Evolutionary conservation across 2,113 vertebrate species (phyloP).

Genomic region (Lucifuga dentata): DNA sequence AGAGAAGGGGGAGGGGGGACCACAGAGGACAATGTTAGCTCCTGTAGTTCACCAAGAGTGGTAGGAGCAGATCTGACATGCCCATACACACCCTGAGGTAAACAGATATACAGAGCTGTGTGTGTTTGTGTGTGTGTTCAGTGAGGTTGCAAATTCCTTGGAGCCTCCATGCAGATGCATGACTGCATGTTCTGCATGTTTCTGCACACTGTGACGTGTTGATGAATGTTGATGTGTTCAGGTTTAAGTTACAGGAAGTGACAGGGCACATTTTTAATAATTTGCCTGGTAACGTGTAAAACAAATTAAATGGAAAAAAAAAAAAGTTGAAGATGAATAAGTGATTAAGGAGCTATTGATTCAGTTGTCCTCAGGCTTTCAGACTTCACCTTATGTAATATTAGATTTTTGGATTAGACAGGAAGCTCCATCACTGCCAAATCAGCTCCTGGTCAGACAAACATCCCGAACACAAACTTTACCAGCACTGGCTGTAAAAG

Average conservation of each 20-base stretch:
- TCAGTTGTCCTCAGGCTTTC: too few relatives aligned
- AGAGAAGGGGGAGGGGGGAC: not conserved
- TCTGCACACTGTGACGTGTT: not conserved
- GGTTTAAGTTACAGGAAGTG: slow-evolving; percentile 4
- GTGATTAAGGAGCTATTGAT: too few relatives aligned
- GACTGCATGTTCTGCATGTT: not conserved
- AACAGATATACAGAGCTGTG: slow-evolving; percentile 37
- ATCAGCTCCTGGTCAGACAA: too few relatives aligned
- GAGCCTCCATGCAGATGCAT: not conserved
- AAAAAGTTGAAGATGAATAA: too few relatives aligned
- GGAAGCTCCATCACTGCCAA: too few relatives aligned
- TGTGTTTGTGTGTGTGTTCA: slow-evolving; percentile 22
- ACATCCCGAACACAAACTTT: too few relatives aligned
- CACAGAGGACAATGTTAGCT: not conserved
- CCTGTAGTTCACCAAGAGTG: not conserved
- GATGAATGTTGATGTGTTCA: not conserved
- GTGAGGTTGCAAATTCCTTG: slow-evolving; percentile 10
- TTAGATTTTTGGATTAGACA: too few relatives aligned
- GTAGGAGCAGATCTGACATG: slow-evolving; percentile 42
- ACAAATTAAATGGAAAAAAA: too few relatives aligned
- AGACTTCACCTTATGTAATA: too few relatives aligned
- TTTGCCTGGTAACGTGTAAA: too few relatives aligned
- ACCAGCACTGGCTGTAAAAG: too few relatives aligned
- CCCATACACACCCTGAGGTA: slow-evolving; percentile 42
- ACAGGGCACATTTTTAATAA: too few relatives aligned